Evolutionary conservation across 2,113 vertebrate genomes (phyloP).

Genomic region (Siphamia tubifer): DNA sequence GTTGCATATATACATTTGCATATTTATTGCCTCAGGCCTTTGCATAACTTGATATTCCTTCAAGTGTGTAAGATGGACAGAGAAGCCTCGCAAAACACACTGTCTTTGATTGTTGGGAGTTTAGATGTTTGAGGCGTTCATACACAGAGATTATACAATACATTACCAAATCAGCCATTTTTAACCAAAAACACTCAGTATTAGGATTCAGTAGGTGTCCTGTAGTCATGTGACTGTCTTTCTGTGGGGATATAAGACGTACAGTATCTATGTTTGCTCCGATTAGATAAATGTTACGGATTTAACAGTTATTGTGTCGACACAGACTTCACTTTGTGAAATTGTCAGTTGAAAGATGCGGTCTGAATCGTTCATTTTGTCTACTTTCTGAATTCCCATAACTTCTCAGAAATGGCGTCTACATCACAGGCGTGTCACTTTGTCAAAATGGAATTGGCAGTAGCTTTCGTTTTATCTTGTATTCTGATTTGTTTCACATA

Average conservation of each 20-base stretch:
- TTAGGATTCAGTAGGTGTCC: background rate
- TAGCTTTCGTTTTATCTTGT: constrained; percentile 28
- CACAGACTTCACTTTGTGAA: constrained; percentile 22
- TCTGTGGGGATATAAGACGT: background rate
- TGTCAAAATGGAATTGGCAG: constrained; percentile 9
- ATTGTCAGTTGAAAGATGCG: constrained; percentile 18
- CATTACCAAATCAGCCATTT: constrained; percentile 4
- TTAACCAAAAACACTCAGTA: background rate
- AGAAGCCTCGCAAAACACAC: background rate
- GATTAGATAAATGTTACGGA: background rate
- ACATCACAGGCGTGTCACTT: constrained; percentile 4
- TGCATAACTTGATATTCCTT: constrained; percentile 32
- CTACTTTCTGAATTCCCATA: constrained; percentile 4
- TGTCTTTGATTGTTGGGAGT: background rate
- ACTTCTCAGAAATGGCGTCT: constrained; percentile 19
- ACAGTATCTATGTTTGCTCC: constrained; percentile 4
- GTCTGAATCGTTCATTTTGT: constrained; percentile 19
- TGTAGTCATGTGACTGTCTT: background rate
- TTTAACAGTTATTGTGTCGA: constrained; percentile 1
- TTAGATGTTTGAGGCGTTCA: background rate
- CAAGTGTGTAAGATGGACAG: constrained; percentile 37
- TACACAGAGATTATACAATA: background rate
- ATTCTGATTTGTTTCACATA: constrained; percentile 46
- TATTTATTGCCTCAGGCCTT: constrained; percentile 49
- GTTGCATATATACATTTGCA: constrained; percentile 46